These are phyloP conservation scores for Manis crassicaudata DNA, from an alignment of 2,797 vertebrate genomes.

Conservation along the genomic window DNA sequence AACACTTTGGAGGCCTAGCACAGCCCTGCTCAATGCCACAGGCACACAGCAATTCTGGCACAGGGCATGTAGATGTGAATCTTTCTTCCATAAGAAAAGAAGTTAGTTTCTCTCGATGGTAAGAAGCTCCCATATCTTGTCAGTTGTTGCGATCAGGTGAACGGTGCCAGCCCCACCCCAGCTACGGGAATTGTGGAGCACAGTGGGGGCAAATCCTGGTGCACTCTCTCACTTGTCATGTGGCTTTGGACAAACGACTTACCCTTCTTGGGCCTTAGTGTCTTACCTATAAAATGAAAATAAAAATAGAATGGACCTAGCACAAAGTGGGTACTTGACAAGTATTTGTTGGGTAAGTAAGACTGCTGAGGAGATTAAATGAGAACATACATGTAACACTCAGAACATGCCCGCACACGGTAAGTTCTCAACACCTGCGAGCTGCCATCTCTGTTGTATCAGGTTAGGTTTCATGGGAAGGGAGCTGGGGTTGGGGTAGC, in stretches of 20 bases:
- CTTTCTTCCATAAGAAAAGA: background rate
- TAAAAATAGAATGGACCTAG: background rate
- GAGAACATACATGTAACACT: background rate
- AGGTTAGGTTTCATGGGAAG: background rate
- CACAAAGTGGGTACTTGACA: background rate
- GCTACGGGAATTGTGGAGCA: accelerated
- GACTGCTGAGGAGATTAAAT: background rate
- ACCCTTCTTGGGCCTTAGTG: background rate
- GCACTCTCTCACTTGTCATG: background rate
- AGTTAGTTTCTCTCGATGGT: background rate
- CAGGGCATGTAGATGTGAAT: accelerated
- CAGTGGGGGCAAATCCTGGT: background rate
- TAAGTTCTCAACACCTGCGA: background rate
- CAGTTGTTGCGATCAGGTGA: background rate
- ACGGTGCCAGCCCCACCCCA: background rate
- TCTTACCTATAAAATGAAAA: background rate
- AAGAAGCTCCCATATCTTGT: background rate
- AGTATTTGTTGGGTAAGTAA: background rate
- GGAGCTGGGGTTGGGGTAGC: background rate
- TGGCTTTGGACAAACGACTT: background rate
- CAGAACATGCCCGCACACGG: background rate
- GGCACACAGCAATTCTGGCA: background rate
- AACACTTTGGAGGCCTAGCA: background rate
- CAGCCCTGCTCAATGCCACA: background rate
- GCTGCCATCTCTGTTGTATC: background rate